Conservation (phyloP, 2,113 vertebrate species). For the Condylura cristata region DNA sequence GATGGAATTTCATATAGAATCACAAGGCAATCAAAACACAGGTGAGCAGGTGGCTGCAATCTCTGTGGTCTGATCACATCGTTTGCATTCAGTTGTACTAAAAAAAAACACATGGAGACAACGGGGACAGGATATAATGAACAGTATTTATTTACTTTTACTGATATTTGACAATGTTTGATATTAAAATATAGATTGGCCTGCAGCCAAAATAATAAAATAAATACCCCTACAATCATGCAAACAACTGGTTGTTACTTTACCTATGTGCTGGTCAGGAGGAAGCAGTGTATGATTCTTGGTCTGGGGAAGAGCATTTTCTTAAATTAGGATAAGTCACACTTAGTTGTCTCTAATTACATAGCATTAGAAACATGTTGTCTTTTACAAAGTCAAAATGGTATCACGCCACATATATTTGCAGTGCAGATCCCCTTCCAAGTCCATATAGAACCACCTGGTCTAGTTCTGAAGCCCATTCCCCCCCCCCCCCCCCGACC, state of each 20-base stretch:
- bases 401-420: background rate
- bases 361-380: background rate
- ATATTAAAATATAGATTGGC: background rate
- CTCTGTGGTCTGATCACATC: background rate
- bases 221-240: background rate
- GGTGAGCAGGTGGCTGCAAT: fast-evolving
- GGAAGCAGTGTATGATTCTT: background rate
- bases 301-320: background rate
- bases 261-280: background rate
- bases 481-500: too few relatives aligned
- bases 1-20: background rate
- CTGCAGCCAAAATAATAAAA: background rate
- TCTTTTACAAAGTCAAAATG: background rate
- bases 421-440: background rate
- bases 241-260: background rate
- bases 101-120: background rate
- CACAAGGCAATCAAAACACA: background rate
- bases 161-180: background rate
- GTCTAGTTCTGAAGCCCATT: background rate
- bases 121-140: too few relatives aligned
- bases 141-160: background rate
- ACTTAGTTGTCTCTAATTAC: background rate
- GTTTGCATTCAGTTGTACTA: background rate
- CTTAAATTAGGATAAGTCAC: background rate
- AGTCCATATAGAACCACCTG: background rate